phyloP scores from a whole-genome alignment of 1,140 invertebrate genomes.

The Cherax destructor region DNA sequence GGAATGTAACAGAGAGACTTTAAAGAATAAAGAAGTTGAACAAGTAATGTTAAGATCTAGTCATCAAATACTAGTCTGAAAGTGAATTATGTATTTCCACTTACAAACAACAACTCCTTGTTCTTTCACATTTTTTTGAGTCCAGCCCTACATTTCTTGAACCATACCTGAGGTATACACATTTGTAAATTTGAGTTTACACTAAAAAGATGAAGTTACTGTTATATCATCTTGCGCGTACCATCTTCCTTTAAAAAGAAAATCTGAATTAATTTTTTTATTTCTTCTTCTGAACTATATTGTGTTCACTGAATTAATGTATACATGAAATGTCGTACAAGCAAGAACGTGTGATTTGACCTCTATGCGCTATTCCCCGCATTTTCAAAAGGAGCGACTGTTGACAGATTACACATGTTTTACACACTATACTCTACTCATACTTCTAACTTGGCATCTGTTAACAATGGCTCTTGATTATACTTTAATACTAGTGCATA shows the following conservation, averaged over 20 bases:
- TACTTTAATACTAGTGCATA: constrained; percentile 66
- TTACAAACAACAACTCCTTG: background rate
- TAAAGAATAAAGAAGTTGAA: constrained; percentile 1
- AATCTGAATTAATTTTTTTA: background rate
- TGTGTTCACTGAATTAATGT: background rate
- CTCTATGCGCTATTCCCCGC: constrained; percentile 67
- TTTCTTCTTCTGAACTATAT: background rate
- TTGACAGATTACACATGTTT: constrained; percentile 52
- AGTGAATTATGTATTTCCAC: background rate
- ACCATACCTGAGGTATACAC: background rate
- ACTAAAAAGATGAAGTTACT: constrained; percentile 10
- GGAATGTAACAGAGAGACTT: constrained; percentile 54
- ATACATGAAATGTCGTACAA: constrained; percentile 31
- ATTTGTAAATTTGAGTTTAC: constrained; percentile 5
- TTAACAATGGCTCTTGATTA: constrained; percentile 64
- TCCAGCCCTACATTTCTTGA: background rate
- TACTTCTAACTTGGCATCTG: constrained; percentile 56
- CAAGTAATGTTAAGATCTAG: background rate
- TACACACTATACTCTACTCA: constrained; percentile 29
- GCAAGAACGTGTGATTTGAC: constrained; percentile 55
- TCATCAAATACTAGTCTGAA: background rate
- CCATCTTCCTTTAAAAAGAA: background rate
- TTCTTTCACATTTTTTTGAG: constrained; percentile 3
- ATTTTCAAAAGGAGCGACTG: constrained; percentile 64
- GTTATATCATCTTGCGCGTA: constrained; percentile 17